Base-by-base conservation (phyloP, 2,888 invertebrate species). In the Periphyllus acericola region DNA sequence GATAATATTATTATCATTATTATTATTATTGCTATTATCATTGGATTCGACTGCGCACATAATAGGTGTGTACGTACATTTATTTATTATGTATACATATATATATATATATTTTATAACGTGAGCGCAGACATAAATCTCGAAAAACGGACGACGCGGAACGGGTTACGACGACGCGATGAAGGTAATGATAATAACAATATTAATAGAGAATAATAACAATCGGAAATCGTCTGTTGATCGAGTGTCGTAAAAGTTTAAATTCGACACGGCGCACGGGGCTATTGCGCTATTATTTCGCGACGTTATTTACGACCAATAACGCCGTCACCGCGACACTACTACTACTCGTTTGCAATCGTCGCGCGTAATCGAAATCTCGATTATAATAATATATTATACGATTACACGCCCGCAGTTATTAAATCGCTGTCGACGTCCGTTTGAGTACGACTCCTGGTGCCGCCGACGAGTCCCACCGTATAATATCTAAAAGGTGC, bases 121-220 rank as follows among this genome's bases (percentile, higher is more conserved):
- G 46, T 46, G 46, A 76, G 46, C 76, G n/a, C 55, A 32, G 40
- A 66, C 29, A 66, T 80, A 66, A 80, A 80, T 66, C 66, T 80
- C 80, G 66, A 80, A 66, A 80, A 66, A 80, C 80, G 29, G 66
- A 25, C 55, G 55, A 46, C 76, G 66, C 66, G 36, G 14, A 46
- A 46, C 46, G 46, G 46, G 78, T 46, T 52, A 46, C 46, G n/a
- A 17, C 46, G 46, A 76, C n/a, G 19, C 36, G 80, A n/a, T 19
- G 80, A 80, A 36, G 80, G 36, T 11, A 14, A 79, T 52, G 32
- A 55, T 79, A 79, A 79, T 55, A 25, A 79, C 25, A 32, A 55
- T 55, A 34, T 14, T 55, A n/a, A n/a, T n/a, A n/a, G 66, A 66
- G 2, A 78, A 76, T 78, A 78, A 79, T 40, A 66, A 80, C 55